phyloP scores from a whole-genome alignment of 2,888 invertebrate species.

The Marasmarcha lunaedactyla region DNA sequence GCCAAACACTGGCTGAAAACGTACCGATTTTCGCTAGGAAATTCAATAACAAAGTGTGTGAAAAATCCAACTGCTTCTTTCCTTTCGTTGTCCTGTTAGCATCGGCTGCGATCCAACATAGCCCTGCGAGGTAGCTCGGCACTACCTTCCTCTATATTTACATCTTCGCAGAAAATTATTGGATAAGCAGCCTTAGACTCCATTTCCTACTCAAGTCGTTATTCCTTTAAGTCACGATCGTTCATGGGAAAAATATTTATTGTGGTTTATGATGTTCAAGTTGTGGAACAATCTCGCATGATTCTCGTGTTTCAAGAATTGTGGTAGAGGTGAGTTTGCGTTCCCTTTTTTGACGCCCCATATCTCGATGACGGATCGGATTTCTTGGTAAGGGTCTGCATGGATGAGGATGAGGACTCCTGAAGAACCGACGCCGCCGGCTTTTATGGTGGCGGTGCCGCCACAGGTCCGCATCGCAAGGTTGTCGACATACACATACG shows the following conservation, averaged over 20 bases:
- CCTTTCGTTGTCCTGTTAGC: too few species aligned
- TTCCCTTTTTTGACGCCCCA: constrained; percentile 33
- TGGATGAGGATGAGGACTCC: constrained; percentile 41
- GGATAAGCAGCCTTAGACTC: too few species aligned
- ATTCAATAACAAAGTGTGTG: too few species aligned
- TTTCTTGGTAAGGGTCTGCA: constrained; percentile 39
- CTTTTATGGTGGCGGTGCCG: constrained; percentile 34
- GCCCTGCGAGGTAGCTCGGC: too few species aligned
- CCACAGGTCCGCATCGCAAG: constrained; percentile 45
- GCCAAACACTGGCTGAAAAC: too few species aligned
- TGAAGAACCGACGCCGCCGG: constrained; percentile 36
- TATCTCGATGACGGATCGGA: constrained; percentile 47
- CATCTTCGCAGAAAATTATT: too few species aligned
- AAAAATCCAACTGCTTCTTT: too few species aligned
- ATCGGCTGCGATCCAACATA: too few species aligned
- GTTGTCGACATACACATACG: constrained; percentile 49
- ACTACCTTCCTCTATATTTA: too few species aligned
- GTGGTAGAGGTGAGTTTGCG: neutral
- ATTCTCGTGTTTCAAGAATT: neutral
- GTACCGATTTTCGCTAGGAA: too few species aligned
- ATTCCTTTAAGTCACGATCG: too few species aligned
- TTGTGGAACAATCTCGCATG: constrained; percentile 22
- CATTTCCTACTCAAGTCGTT: too few species aligned
- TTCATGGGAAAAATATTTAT: constrained; percentile 14
- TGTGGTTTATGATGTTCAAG: constrained; percentile 33